These are phyloP conservation scores for Archips crataeganus DNA, from an alignment of 2,888 invertebrate species.

Conservation along the genomic window DNA sequence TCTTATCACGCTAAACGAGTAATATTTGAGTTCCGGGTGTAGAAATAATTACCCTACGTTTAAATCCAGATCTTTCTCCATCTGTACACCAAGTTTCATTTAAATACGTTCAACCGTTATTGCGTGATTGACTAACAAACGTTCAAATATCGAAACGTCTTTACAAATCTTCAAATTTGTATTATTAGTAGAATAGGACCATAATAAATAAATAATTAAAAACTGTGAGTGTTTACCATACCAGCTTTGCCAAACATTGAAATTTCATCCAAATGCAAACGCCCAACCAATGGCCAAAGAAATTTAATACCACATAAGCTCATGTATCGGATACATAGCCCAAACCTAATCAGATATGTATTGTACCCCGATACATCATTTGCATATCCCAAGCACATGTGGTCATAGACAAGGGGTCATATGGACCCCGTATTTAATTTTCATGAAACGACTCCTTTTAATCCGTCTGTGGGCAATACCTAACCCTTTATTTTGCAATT, in stretches of 20 bases:
- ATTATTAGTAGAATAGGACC: too few species aligned
- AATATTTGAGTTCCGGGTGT: too few species aligned
- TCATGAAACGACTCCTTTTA: slow-evolving; percentile 82
- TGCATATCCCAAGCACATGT: slow-evolving; percentile 82
- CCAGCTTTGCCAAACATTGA: not conserved
- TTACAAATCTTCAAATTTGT: too few species aligned
- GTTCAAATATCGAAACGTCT: too few species aligned
- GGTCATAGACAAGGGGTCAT: slow-evolving; percentile 79
- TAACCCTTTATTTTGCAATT: slow-evolving; percentile 78
- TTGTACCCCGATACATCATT: slow-evolving; percentile 78
- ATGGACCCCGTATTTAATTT: slow-evolving; percentile 82
- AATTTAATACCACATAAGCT: slow-evolving; percentile 22
- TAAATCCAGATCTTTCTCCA: too few species aligned
- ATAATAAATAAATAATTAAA: too few species aligned
- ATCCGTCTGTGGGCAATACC: slow-evolving; percentile 76
- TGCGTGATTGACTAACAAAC: too few species aligned
- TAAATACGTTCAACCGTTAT: too few species aligned
- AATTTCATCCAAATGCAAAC: too few species aligned
- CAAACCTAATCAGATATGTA: slow-evolving; percentile 64
- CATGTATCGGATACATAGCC: slow-evolving; percentile 39
- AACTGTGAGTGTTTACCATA: not conserved
- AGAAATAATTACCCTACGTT: too few species aligned
- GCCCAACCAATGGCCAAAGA: not conserved
- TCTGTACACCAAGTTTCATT: too few species aligned
- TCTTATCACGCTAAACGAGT: too few species aligned